phyloP scores from a whole-genome alignment of 2,888 invertebrate genomes.

The Troides oblongomaculatus region DNA sequence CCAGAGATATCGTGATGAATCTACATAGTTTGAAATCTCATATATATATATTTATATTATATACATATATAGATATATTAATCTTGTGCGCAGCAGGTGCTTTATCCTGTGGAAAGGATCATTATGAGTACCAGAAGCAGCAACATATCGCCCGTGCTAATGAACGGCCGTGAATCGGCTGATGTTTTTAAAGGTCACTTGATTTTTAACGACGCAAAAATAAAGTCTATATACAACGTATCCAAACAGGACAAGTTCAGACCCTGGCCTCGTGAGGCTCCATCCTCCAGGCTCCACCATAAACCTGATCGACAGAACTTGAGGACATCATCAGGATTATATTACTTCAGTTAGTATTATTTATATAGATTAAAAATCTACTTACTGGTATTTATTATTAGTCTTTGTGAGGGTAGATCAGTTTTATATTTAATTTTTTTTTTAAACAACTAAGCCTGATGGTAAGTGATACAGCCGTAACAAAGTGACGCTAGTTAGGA shows the following conservation, averaged over 20 bases:
- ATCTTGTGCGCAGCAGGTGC: constrained; percentile 17
- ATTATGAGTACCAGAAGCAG: constrained; percentile 13
- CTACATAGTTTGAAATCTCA: too few species aligned
- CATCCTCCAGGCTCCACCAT: too few species aligned
- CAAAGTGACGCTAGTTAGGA: too few species aligned
- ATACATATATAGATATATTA: neutral
- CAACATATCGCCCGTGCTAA: constrained; percentile 18
- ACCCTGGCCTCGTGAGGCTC: neutral
- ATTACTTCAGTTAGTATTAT: neutral
- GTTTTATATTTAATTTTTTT: too few species aligned
- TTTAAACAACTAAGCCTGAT: too few species aligned
- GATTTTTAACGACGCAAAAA: constrained; percentile 22
- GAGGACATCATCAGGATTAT: neutral
- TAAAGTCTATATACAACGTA: constrained; percentile 1
- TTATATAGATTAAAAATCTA: too few species aligned
- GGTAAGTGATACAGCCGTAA: too few species aligned
- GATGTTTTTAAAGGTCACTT: constrained; percentile 22
- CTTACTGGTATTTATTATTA: too few species aligned
- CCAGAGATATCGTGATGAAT: too few species aligned
- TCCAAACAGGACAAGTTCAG: neutral
- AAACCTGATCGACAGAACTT: neutral
- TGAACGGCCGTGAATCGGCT: constrained; percentile 27
- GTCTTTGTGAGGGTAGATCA: too few species aligned
- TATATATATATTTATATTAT: too few species aligned
- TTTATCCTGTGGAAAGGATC: constrained; percentile 12